Base-by-base conservation (phyloP, 2,797 vertebrate species). In the Acanthurus tractus region DNA sequence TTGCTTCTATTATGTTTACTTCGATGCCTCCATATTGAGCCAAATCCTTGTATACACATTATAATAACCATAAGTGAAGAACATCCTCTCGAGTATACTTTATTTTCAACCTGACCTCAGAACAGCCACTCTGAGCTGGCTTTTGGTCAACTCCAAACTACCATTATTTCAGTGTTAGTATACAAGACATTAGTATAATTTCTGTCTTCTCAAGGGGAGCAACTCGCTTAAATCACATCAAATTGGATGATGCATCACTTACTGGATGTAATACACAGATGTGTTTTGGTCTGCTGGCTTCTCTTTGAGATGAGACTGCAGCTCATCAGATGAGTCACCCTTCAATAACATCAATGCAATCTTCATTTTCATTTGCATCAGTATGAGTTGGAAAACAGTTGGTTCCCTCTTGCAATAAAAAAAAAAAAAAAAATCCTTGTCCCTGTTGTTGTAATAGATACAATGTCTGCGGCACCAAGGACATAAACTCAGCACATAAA, bases 221-320 rank as follows among this genome's bases (percentile, higher is more conserved):
- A 79, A 75, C 86, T 89, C 76, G 70, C 63, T 76, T 80, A 82
- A 85, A 86, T 90, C 82, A 76, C 65, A 68, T 88, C 75, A 86
- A 88, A 85, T 89, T 64, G 76, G 59, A 79, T 78, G 75, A 85
- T 85, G 82, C 59, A 78, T 74, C 79, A 83, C 65, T 88, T 87
- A 79, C 79, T 79, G 78, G 79, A 86, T 84, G 64, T 72, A 85
- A 82, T 80, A 69, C 64, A 63, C 74, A 83, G 78, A 85, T 86
- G 72, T 83, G 77, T 78, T 87, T 87, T 71, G 50, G 52, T 74
- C 70, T 66, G 72, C 56, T 73, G 70, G 74, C 77, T 72, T 84
- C 71, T 46, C 67, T 62, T 56, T 57, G 22, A 45, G 63, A 80
- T 68, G 68, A 84, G 73, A 36, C 66, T 74, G 61, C 70, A 65